These are phyloP conservation scores for Caretta caretta DNA, from an alignment of 2,113 vertebrate genomes.

Conservation along the genomic window DNA sequence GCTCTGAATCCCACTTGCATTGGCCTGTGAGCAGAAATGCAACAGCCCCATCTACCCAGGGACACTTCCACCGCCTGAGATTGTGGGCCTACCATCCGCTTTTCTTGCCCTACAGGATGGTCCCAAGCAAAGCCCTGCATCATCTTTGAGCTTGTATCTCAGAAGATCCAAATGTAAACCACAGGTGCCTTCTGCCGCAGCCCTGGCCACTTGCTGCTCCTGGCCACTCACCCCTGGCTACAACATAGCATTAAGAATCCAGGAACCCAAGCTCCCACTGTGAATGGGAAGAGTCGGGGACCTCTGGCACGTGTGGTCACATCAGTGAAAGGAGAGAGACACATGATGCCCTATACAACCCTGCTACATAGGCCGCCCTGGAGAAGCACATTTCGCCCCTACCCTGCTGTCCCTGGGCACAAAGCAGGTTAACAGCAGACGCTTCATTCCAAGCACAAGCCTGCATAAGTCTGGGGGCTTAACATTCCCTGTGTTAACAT, in stretches of 20 bases:
- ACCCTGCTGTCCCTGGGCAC: neutral
- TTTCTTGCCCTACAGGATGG: neutral
- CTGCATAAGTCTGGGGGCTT: no score
- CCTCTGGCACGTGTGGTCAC: no score
- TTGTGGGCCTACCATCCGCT: neutral
- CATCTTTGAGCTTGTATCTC: neutral
- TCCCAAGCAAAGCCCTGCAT: neutral
- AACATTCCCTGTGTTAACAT: neutral
- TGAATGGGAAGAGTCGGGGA: neutral
- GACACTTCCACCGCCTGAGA: neutral
- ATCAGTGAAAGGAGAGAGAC: neutral
- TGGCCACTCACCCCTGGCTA: no score
- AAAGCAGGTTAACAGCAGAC: neutral
- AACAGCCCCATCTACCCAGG: neutral
- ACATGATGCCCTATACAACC: neutral
- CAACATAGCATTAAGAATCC: neutral
- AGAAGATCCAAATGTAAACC: neutral
- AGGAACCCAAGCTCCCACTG: neutral
- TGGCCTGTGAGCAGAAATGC: no score
- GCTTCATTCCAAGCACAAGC: neutral
- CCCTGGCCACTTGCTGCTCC: no score
- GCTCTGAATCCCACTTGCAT: neutral
- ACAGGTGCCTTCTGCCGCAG: neutral
- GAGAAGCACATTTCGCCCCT: rapidly evolving
- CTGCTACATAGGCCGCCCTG: neutral